A percentile compares a stretch with the other conserved stretches of the same genome.
Evolutionary conservation across 1,140 invertebrate genomes (phyloP).

Genomic region (Drosophila equinoxialis): DNA sequence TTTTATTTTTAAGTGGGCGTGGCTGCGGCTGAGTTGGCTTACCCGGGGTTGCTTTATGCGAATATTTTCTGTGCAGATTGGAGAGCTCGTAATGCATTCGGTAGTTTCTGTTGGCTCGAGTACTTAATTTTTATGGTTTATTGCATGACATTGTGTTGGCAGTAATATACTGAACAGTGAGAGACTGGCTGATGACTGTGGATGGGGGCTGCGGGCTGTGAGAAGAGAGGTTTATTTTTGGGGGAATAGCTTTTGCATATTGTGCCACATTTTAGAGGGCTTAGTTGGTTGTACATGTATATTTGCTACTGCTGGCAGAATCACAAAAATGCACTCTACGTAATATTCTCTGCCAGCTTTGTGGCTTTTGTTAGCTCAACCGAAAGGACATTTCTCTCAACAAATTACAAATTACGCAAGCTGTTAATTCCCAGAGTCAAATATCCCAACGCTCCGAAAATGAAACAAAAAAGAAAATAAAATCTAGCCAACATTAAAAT

Average conservation of each 20-base stretch:
- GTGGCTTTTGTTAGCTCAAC: conserved; percentile 21
- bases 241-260: neutral
- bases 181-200: too few relatives aligned
- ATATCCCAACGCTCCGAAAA: conserved; percentile 22
- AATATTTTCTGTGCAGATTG: conserved; percentile 36
- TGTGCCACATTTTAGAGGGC: conserved; percentile 49
- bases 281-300: conserved; percentile 25
- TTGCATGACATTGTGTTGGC: conserved; percentile 51
- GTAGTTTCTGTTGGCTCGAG: conserved; percentile 48
- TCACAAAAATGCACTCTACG: conserved; percentile 60
- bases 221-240: too few relatives aligned
- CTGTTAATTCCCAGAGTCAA: conserved; percentile 32
- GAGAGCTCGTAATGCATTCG: conserved; percentile 62
- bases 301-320: conserved; percentile 16
- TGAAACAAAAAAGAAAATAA: conserved; percentile 7
- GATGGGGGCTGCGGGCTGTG: neutral
- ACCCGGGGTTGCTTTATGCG: conserved; percentile 41
- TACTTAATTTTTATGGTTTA: conserved; percentile 74
- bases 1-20: conserved; percentile 65
- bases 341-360: conserved; percentile 42
- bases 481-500: neutral
- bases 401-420: conserved; percentile 53
- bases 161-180: neutral
- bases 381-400: conserved; percentile 9
- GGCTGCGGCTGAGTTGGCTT: conserved; percentile 33